Evolutionary conservation across 2,888 invertebrate genomes (phyloP), one percentile per base, ranked within the genome.

Genomic region (Mythimna impura): DNA sequence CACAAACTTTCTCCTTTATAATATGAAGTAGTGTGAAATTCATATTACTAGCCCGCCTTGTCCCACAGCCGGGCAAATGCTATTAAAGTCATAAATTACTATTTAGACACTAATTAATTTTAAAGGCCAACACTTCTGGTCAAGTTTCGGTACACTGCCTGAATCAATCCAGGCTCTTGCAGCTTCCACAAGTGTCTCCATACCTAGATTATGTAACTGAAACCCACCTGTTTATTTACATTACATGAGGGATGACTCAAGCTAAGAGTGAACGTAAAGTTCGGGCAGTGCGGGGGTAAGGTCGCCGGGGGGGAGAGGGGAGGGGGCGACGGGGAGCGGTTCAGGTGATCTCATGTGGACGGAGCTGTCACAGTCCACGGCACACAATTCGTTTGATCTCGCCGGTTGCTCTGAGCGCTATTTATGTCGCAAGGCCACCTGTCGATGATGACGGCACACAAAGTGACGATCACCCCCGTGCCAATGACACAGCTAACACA

Each of bases 331-430:
- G 85, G 84, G 89, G 85, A 73, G 76, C 82, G 86, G 90, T 89
- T 90, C 90, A 88, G 90, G 89, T 90, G 90, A 94, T 90, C 89
- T 95, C 95, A 95, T 94, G 95, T 92, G 95, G 89, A 94, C 90
- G 90, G 90, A 89, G 90, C 91, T 90, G 90, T 94, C 91, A 95
- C 96, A 94, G 92, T 93, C 93, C 95, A 94, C 83, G 89, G 93
- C 91, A 91, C 95, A 95, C 95, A 94, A 93, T 95, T 96, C 92
- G 96, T 96, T 96, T 96, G 96, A 96, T 96, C 94, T 96, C 94
- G 91, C 89, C 92, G 91, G 89, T 91, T 90, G 89, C 92, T 91
- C 92, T 91, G 87, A 90, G 89, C 90, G 92, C 95, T 96, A 96
- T 96, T 95, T 95, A 93, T 93, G 93, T 89, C 87, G 89, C 93